These are phyloP conservation scores for Andrena trimmerana DNA, from an alignment of 2,888 invertebrate genomes.

Conservation along the genomic window DNA sequence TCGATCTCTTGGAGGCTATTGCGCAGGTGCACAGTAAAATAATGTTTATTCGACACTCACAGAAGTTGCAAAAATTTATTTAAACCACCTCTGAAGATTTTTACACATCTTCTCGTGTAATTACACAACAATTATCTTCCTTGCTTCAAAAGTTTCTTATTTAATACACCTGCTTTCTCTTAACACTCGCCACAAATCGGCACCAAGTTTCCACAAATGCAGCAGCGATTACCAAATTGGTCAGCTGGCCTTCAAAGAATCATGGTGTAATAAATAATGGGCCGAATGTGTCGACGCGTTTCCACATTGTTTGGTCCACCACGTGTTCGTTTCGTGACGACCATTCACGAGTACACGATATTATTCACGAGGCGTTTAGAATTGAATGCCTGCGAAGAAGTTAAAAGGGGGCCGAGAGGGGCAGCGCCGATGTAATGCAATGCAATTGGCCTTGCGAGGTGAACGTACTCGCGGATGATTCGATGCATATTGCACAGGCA, in stretches of 20 bases:
- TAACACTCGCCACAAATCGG: too few species aligned
- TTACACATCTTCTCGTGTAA: too few species aligned
- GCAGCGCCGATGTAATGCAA: constrained; percentile 69
- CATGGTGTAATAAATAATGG: not conserved
- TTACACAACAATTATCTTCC: too few species aligned
- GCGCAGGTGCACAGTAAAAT: not conserved
- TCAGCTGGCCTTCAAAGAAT: not conserved
- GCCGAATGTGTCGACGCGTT: constrained; percentile 30
- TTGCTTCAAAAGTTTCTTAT: too few species aligned
- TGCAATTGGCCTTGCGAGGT: constrained; percentile 77
- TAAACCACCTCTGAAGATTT: too few species aligned
- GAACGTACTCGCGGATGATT: constrained; percentile 77
- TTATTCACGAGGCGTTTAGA: constrained; percentile 70
- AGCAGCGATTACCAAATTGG: not conserved
- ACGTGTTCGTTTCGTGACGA: constrained; percentile 61
- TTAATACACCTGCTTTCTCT: too few species aligned
- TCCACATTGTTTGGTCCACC: constrained; percentile 60
- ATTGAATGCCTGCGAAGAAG: constrained; percentile 69
- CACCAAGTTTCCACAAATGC: not conserved
- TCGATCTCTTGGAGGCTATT: not conserved
- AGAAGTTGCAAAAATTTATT: too few species aligned
- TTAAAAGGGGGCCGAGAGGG: constrained; percentile 63
- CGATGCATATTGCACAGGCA: constrained; percentile 63
- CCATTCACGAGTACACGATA: constrained; percentile 66
- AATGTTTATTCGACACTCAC: too few species aligned